phyloP scores from a whole-genome alignment of 2,797 vertebrate species.

The Dipus sagitta region DNA sequence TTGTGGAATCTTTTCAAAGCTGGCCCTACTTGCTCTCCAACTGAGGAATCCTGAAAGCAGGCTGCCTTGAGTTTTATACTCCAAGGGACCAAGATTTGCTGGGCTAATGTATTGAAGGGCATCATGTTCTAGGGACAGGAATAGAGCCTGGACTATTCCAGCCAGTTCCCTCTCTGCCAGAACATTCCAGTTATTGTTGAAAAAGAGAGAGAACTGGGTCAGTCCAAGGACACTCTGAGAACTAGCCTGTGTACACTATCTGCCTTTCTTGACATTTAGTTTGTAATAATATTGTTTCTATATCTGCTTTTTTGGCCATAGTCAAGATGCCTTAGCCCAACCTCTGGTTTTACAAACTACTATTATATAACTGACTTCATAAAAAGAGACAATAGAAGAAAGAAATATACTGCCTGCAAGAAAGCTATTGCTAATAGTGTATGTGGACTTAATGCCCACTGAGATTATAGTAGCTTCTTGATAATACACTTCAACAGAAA shows the following conservation, averaged over 20 bases:
- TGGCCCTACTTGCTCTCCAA: neutral
- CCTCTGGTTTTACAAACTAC: neutral
- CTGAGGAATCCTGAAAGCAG: neutral
- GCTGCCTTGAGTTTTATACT: neutral
- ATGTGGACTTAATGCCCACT: neutral
- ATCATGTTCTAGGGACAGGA: neutral
- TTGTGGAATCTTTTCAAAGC: neutral
- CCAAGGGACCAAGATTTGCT: neutral
- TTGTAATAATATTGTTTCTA: neutral
- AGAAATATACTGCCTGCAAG: neutral
- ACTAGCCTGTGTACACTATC: neutral
- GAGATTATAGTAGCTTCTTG: neutral
- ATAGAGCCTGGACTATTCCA: neutral
- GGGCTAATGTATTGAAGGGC: neutral
- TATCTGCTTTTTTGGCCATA: neutral
- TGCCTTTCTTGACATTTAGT: neutral
- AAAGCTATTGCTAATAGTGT: neutral
- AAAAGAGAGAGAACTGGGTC: neutral
- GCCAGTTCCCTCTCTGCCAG: neutral
- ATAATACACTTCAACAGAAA: neutral
- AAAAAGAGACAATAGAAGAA: neutral
- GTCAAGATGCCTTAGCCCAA: neutral
- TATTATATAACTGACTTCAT: neutral
- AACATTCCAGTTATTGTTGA: neutral
- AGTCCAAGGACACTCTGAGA: neutral